Conservation (phyloP, 1,140 invertebrate species). For the Hyles euphorbiae region DNA sequence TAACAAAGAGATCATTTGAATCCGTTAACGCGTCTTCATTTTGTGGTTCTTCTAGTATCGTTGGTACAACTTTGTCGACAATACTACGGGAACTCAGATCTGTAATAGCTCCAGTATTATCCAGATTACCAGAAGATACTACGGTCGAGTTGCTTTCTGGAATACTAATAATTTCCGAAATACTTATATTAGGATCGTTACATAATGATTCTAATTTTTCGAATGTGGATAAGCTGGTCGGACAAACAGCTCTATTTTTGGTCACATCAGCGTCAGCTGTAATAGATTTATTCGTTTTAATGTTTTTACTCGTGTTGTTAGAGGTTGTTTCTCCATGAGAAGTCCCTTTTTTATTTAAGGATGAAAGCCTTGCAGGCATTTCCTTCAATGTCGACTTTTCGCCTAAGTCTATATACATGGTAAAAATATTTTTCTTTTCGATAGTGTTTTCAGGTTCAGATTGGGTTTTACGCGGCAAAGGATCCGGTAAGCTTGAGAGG, state of each 20-base stretch:
- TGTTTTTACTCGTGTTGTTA: slow-evolving; percentile 10
- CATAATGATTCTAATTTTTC: slow-evolving; percentile 59
- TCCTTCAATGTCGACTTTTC: slow-evolving; percentile 51
- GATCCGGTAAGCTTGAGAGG: slow-evolving; percentile 48
- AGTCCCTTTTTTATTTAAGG: slow-evolving; percentile 36
- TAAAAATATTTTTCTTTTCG: slow-evolving; percentile 66
- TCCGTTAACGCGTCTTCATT: slow-evolving; percentile 30
- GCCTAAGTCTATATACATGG: slow-evolving; percentile 65
- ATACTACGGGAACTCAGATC: background rate
- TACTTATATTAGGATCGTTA: slow-evolving; percentile 52
- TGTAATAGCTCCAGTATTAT: too few relatives aligned
- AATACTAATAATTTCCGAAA: slow-evolving; percentile 53
- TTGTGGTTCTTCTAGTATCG: background rate
- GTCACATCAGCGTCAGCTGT: slow-evolving; percentile 8
- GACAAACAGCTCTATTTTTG: slow-evolving; percentile 7
- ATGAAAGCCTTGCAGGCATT: slow-evolving; percentile 51
- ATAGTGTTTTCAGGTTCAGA: background rate
- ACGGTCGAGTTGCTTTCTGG: slow-evolving; percentile 14
- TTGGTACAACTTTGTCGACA: background rate
- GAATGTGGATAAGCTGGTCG: slow-evolving; percentile 26
- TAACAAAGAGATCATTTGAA: slow-evolving; percentile 50
- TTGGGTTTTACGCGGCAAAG: slow-evolving; percentile 31
- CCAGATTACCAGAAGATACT: too few relatives aligned
- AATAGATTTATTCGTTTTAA: slow-evolving; percentile 13
- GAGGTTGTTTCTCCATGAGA: slow-evolving; percentile 5